phyloP scores from a whole-genome alignment of 2,797 vertebrate genomes.

The Diplodus puntazzo region DNA sequence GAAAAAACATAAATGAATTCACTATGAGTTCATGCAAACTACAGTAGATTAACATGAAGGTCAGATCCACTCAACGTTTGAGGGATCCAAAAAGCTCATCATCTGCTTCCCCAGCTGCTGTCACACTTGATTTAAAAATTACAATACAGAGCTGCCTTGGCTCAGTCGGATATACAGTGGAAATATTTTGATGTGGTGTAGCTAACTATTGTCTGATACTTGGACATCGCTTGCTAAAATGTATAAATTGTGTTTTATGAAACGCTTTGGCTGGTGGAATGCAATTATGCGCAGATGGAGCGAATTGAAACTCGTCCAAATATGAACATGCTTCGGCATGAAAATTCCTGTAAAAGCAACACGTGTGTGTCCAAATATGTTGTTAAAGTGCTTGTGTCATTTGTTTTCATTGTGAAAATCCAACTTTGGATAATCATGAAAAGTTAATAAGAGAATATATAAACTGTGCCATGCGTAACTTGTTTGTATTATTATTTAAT shows the following conservation, averaged over 20 bases:
- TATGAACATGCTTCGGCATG: background rate
- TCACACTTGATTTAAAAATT: conserved; percentile 23
- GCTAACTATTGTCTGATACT: conserved; percentile 22
- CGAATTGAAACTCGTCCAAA: background rate
- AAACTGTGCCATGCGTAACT: background rate
- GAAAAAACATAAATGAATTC: background rate
- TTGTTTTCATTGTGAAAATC: background rate
- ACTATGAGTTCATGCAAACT: conserved; percentile 1
- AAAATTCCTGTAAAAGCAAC: conserved; percentile 15
- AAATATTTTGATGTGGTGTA: conserved; percentile 33
- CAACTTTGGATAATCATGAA: background rate
- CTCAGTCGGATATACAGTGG: conserved; percentile 2
- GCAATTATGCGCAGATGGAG: conserved; percentile 38
- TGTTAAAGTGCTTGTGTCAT: background rate
- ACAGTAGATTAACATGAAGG: conserved; percentile 13
- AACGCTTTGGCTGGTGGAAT: background rate
- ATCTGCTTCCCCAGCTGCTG: conserved; percentile 29
- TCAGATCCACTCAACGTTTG: background rate
- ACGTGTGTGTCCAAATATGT: conserved; percentile 1
- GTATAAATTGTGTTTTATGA: conserved; percentile 52
- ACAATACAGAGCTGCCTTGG: conserved; percentile 25
- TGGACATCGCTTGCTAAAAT: conserved; percentile 8
- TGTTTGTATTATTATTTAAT: background rate
- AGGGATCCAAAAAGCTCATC: conserved; percentile 17
- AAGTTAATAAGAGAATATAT: background rate